These are phyloP conservation scores for Callionymus lyra DNA, from an alignment of 2,113 vertebrate species.

Conservation along the genomic window DNA sequence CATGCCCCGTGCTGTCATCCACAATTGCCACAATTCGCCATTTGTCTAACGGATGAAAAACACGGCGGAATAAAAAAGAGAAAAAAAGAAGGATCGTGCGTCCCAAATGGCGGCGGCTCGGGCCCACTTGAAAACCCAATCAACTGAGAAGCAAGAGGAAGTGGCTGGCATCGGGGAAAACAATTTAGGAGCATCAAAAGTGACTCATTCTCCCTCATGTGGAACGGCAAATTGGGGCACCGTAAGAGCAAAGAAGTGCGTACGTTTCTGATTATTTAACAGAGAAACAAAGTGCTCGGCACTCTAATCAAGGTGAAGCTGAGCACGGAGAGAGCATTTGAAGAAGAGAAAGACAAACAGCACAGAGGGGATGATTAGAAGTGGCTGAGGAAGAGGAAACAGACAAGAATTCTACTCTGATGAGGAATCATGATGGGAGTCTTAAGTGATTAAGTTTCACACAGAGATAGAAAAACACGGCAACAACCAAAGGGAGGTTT, in stretches of 20 bases:
- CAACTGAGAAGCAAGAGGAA: constrained; percentile 40
- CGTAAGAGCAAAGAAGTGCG: constrained; percentile 45
- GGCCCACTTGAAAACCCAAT: constrained; percentile 54
- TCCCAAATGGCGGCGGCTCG: constrained; percentile 21
- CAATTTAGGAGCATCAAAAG: constrained; percentile 44
- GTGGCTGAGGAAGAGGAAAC: too few relatives aligned
- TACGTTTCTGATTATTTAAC: constrained; percentile 42
- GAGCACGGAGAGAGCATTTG: constrained; percentile 14
- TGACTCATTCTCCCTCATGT: constrained; percentile 21
- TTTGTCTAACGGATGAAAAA: constrained; percentile 27
- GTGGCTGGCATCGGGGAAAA: constrained; percentile 37
- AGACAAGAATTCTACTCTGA: too few relatives aligned
- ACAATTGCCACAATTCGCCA: constrained; percentile 27
- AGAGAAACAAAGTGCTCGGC: constrained; percentile 36
- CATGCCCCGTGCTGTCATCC: constrained; percentile 14
- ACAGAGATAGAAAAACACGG: background rate
- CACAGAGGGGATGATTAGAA: too few relatives aligned
- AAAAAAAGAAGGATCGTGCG: constrained; percentile 2
- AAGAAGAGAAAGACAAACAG: constrained; percentile 3
- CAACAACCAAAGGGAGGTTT: too few relatives aligned
- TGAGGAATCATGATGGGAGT: background rate
- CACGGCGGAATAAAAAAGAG: background rate
- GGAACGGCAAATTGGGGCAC: constrained; percentile 39
- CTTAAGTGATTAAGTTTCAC: background rate
- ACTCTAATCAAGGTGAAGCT: constrained; percentile 43